phyloP scores from a whole-genome alignment of 2,113 vertebrate species.

The Muntiacus reevesi region DNA sequence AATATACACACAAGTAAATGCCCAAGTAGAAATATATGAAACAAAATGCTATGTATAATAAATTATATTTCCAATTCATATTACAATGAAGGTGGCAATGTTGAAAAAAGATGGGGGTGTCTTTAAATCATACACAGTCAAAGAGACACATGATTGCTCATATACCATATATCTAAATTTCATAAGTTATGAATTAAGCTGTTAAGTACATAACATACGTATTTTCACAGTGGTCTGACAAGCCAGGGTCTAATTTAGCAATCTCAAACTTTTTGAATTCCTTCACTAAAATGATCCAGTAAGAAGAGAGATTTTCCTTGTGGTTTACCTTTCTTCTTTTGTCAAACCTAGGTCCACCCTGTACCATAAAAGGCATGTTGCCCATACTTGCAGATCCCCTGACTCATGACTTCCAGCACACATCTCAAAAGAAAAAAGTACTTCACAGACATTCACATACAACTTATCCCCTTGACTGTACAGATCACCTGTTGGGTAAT shows the following conservation, averaged over 20 bases:
- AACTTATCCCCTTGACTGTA: not conserved
- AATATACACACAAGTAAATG: not conserved
- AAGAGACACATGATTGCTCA: not conserved
- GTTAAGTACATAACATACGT: not conserved
- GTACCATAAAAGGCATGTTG: rapidly evolving
- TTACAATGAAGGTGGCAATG: not conserved
- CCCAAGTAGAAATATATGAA: not conserved
- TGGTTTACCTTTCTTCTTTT: not conserved
- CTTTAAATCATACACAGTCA: not conserved
- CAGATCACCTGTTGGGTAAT: not conserved
- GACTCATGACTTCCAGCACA: not conserved
- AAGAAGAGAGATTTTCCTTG: not conserved
- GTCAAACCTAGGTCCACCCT: rapidly evolving
- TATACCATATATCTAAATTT: not conserved
- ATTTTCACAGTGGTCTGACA: not conserved
- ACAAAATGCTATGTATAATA: not conserved
- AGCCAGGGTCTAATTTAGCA: not conserved
- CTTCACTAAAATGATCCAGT: not conserved
- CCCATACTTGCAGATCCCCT: not conserved
- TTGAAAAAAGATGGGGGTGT: not conserved
- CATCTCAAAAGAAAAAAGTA: not conserved
- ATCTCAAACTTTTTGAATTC: not conserved
- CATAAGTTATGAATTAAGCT: not conserved
- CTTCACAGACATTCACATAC: not conserved
- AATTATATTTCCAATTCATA: not conserved